Evolutionary conservation across 2,113 vertebrate genomes (phyloP), one percentile per base, ranked within the genome.

Genomic region (Butastur rufipennis): DNA sequence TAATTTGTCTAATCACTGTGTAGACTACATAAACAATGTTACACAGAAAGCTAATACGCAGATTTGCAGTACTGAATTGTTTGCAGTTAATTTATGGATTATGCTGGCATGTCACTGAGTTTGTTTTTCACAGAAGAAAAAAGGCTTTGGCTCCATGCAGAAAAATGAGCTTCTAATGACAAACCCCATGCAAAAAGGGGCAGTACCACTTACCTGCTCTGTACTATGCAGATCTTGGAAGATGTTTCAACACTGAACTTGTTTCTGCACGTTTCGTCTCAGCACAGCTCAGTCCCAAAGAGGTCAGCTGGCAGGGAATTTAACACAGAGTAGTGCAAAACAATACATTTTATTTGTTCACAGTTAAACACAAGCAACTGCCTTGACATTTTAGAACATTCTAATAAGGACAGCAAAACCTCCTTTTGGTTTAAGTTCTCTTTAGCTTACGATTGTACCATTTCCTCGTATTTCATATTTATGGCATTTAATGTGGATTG

Each of bases 331-430:
- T 99, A 99, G 99, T 99, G 99, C 99, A 99, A 99, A 99, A 99
- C 99, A 99, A 99, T 99, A 99, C 98, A 98, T 98, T 98, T 99
- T 98, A 98, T 99, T 99, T 99, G 99, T 99, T 99, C 99, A 99
- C 99, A 99, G 99, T 99, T 99, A 99, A 99, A 99, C 99, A 99
- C 99, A 99, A 99, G 99, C 99, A 99, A 99, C 98, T 98, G 99
- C 99, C 98, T 98, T 98, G 98, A 98, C 97, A 95, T 98, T 98
- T 98, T 97, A 98, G 98, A 98, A 98, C 98, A 97, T 98, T 98
- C 98, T 98, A 98, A 98, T 98, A 97, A 97, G 96, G 98, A 98
- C 98, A 97, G 97, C 98, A 97, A 97, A 97, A 98, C 94, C 96
- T 97, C 96, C 96, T 96, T 97, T 97, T 96, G 97, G 97, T 96